Evolutionary conservation across 1,140 invertebrate genomes (phyloP), one percentile per base, ranked within the genome.

Genomic region (Aphelenchoides avenae): DNA sequence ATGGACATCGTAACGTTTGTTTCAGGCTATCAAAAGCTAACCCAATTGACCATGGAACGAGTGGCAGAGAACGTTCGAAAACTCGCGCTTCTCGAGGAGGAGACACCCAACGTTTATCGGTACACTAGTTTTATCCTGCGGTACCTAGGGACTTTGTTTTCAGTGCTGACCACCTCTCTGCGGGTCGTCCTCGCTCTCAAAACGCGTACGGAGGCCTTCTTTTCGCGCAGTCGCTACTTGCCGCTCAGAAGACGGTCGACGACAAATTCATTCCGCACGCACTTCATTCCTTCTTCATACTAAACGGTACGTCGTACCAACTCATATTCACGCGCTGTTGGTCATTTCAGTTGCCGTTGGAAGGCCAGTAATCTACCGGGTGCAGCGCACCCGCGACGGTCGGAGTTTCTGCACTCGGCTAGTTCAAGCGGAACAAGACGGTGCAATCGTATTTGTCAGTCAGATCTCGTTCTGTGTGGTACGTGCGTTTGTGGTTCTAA

Each of bases 391-490:
- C 26, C 52, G 70, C 15, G 68, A 72, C 41, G 70, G 70, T 5
- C 53, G 72, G 13, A 66, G 64, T 43, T 72, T 63, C 48, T 72
- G 61, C 57, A 76, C 72, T 24, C 41, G 70, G 34, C 43, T 48
- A 15, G 72, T 72, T 2, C 54, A 71, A 50, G 70, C 73, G 0
- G 41, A 58, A 36, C 70, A 72, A 49, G 52, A 72, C 57, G 70
- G 70, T 24, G 56, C 62, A 11, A 49, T 52, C 11, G 74, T 76
- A 26, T 66, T 73, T 39, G 58, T 53, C 3, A 57, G 57, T 18
- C 70, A 72, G 41, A 63, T 72, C 9, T 76, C 73, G 18, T 71
- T 72, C 40, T 75, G 74, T 48, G 36, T 42, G 43, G 67, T 69
- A 44, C 29, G 68, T 46, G 1, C 3, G 51, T 70, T 6, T 29